phyloP scores from a whole-genome alignment of 2,113 vertebrate genomes.

The Corythaixoides concolor region DNA sequence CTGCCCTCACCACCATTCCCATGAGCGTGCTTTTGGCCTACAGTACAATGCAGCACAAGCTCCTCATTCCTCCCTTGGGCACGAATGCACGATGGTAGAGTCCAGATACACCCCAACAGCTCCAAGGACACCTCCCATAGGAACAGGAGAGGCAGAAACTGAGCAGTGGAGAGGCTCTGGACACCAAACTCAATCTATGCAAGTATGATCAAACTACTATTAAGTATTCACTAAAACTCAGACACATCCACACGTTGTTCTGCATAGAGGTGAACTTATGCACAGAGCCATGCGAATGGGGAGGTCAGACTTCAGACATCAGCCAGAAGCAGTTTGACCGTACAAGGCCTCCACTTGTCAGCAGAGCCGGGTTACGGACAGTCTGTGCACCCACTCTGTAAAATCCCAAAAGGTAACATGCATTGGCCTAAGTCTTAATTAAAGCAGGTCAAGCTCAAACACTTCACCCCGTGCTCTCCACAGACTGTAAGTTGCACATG shows the following conservation, averaged over 20 bases:
- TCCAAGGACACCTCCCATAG: background rate
- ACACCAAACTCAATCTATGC: fast-evolving
- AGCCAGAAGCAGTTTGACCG: background rate
- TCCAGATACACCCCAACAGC: background rate
- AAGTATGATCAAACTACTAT: background rate
- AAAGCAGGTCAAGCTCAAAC: background rate
- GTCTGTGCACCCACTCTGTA: background rate
- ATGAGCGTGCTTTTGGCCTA: background rate
- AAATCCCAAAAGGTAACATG: background rate
- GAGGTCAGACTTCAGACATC: background rate
- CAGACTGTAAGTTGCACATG: background rate
- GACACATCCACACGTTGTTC: fast-evolving
- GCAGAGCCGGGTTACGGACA: background rate
- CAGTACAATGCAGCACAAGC: background rate
- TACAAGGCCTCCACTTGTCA: fast-evolving
- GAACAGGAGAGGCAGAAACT: background rate
- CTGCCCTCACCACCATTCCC: background rate
- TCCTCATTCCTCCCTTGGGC: background rate
- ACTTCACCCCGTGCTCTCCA: background rate
- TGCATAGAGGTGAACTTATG: fast-evolving
- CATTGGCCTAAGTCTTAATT: background rate
- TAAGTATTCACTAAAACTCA: fast-evolving
- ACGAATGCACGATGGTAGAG: background rate
- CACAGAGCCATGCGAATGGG: background rate
- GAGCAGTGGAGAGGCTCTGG: background rate